Base-by-base conservation (phyloP, 2,888 invertebrate genomes). In the Sericinus montela region DNA sequence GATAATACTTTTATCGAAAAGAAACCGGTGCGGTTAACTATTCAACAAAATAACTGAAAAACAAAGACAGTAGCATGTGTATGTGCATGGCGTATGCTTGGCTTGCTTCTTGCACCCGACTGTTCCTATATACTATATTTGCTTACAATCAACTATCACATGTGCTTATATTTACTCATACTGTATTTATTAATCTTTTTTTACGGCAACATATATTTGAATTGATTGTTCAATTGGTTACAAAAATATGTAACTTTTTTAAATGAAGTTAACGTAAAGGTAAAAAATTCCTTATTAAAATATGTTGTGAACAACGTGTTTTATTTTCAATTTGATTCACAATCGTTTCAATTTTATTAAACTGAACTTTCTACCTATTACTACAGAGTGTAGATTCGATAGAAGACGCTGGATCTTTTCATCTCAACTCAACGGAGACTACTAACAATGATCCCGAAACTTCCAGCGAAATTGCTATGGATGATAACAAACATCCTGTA, bases 371-470 rank as follows among this genome's bases (percentile, higher is more conserved):
- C 53, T 54, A 56, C 9, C 1, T 9, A 14, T 47, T 48, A 58
- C 50, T 14, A 53, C 89, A 97, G 96, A 96, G 96, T 76, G 94
- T 94, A 74, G 96, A 96, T 80, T 96, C 96, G 15, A 93, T 94
- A 60, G 94, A 94, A 77, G 96, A 96, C 72, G 92, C 92, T 9
- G 93, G 92, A 45, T 94, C 94, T 0, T 90, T 94, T 67, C 92
- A 92, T 60, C 87, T 92, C 65, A 93, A 93, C 80, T 94, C 94
- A 1, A 92, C 92, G 10, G 94, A 94, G 67, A 93, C 93, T 6
- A 93, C 93, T 51, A 91, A 92, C 62, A 91, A 91, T 56, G 93
- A 93, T 65, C 90, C 93, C 3, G 93, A 93, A 67, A 92, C 93
- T 0, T 92, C 92, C 51, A 93, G 91, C 62, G 93, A 93, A 68